Conservation (phyloP, 2,888 invertebrate species). For the Ophion ellenae region DNA sequence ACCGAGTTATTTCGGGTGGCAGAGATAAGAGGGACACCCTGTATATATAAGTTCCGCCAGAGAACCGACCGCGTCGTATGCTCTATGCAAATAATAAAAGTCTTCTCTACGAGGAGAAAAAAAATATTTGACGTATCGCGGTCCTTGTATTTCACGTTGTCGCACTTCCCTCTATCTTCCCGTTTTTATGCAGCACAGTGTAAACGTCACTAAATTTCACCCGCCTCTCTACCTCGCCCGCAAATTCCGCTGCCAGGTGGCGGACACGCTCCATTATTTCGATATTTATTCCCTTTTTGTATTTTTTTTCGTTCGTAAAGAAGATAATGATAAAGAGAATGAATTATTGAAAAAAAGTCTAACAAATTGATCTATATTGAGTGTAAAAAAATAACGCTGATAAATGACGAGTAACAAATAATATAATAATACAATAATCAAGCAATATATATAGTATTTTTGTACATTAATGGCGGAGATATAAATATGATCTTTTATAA, state of each 20-base stretch:
- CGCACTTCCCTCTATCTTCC: neutral
- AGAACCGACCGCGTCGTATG: constrained; percentile 20
- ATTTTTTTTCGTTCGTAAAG: neutral
- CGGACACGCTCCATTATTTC: neutral
- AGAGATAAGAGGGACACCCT: no score
- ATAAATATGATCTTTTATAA: no score
- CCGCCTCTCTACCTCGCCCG: neutral
- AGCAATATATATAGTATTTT: neutral
- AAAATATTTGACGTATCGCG: constrained; percentile 45
- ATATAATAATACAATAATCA: neutral
- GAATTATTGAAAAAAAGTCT: neutral
- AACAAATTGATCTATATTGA: neutral
- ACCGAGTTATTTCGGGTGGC: no score
- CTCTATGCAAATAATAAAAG: constrained; percentile 26
- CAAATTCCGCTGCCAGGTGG: neutral
- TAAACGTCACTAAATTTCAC: constrained; percentile 8
- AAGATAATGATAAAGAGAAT: neutral
- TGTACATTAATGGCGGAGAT: neutral
- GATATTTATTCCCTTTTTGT: neutral
- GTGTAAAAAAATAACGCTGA: neutral
- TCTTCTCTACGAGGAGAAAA: constrained; percentile 23
- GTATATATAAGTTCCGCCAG: neutral
- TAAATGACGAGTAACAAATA: neutral
- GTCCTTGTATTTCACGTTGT: constrained; percentile 22
- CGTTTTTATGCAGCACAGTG: neutral